A percentile compares a stretch with the other conserved stretches of the same genome.
phyloP scores from a whole-genome alignment of 2,888 invertebrate species.

The Ectemnius continuus region DNA sequence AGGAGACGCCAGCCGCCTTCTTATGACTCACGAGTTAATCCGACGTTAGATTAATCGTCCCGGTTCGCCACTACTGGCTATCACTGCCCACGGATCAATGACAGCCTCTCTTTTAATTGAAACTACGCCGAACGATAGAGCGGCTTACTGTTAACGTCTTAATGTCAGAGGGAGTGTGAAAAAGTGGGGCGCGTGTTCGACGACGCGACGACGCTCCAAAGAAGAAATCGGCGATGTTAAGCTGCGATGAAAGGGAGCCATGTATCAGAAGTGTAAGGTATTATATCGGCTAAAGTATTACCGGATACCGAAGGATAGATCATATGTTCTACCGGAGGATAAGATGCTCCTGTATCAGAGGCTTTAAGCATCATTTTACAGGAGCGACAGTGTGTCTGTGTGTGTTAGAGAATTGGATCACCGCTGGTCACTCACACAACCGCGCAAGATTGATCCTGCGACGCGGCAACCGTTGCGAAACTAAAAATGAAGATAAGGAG shows the following conservation, averaged over 20 bases:
- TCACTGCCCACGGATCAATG: constrained; percentile 1
- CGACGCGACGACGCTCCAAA: not conserved
- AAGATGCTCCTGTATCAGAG: constrained; percentile 6
- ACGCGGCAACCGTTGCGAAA: constrained; percentile 13
- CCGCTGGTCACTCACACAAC: constrained; percentile 21
- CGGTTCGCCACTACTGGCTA: not conserved
- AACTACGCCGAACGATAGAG: not conserved
- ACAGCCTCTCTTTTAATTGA: constrained; percentile 1
- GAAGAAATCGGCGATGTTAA: not conserved
- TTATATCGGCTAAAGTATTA: not conserved
- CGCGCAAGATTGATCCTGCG: constrained; percentile 31
- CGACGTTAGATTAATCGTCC: constrained; percentile 3
- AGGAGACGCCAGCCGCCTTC: not conserved
- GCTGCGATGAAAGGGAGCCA: not conserved
- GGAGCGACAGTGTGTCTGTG: too few species aligned
- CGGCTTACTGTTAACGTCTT: not conserved
- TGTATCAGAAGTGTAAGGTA: not conserved
- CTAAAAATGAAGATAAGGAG: constrained; percentile 47
- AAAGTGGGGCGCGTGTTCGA: not conserved
- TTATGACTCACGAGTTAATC: not conserved
- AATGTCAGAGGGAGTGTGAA: not conserved
- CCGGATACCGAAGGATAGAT: constrained; percentile 9
- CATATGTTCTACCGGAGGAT: constrained; percentile 12
- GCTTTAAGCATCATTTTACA: not conserved
- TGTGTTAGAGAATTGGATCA: not conserved